phyloP scores from a whole-genome alignment of 1,140 invertebrate genomes.

The Meloidogyne hapla region DNA sequence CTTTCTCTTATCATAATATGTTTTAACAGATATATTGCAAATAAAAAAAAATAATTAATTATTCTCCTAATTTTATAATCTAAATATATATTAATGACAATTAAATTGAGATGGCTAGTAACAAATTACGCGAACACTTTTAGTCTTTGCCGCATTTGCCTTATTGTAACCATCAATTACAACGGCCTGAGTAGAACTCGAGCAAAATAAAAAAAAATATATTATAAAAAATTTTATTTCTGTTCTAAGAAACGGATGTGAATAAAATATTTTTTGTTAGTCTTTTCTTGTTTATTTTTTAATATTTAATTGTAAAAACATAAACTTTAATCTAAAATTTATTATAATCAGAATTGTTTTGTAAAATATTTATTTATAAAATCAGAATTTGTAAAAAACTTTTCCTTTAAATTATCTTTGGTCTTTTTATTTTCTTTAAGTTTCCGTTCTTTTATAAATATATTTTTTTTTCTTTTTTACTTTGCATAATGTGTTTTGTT shows the following conservation, averaged over 20 bases:
- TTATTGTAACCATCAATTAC: neutral
- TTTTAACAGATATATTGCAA: no score
- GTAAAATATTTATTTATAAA: no score
- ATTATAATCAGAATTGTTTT: no score
- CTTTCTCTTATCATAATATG: no score
- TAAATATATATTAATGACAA: no score
- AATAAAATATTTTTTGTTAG: neutral
- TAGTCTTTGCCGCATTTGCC: neutral
- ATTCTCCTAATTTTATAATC: no score
- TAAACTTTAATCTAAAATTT: no score
- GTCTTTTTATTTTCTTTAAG: neutral
- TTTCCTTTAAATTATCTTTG: neutral
- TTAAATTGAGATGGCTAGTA: neutral
- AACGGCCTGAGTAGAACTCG: neutral
- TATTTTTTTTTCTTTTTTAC: neutral
- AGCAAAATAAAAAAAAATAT: neutral
- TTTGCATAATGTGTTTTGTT: neutral
- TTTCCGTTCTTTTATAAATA: neutral
- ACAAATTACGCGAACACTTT: slow-evolving; percentile 5
- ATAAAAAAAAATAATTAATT: no score
- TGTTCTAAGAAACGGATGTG: neutral
- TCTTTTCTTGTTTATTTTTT: neutral
- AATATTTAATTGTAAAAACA: neutral
- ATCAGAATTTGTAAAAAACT: neutral
- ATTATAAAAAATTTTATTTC: neutral